A percentile compares a stretch with the other conserved stretches of the same genome.
These are phyloP conservation scores for Nasonovia ribisnigri DNA, from an alignment of 2,888 invertebrate genomes.

Conservation along the genomic window DNA sequence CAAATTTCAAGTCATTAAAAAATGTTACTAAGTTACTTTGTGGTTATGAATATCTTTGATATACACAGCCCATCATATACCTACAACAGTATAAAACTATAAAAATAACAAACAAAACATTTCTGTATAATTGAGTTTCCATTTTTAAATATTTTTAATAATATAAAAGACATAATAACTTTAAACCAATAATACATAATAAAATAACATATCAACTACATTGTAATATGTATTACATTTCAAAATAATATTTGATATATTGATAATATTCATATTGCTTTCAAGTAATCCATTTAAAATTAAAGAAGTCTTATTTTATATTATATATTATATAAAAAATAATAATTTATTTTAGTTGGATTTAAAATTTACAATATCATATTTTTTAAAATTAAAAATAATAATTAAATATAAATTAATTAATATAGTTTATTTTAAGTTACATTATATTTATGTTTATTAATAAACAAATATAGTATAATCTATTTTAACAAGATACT, in stretches of 20 bases:
- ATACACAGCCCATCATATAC: neutral
- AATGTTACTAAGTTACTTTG: neutral
- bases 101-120: neutral
- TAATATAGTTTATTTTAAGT: neutral
- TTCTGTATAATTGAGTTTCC: neutral
- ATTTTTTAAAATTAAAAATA: neutral
- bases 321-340: neutral
- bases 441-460: neutral
- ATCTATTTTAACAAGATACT: conserved; percentile 29
- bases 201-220: neutral
- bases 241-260: neutral
- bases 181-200: conserved; percentile 12
- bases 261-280: neutral
- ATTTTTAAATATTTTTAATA: neutral
- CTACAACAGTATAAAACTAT: neutral
- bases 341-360: neutral
- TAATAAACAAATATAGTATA: neutral
- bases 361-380: neutral
- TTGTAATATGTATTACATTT: neutral
- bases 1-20: neutral
- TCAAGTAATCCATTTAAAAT: neutral
- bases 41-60: neutral
- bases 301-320: neutral
- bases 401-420: neutral
- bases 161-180: conserved; percentile 1